Percentiles rank a stretch among this genome's conserved stretches.
These are phyloP conservation scores for Apotomis betuletana DNA, from an alignment of 2,888 invertebrate genomes.

Conservation along the genomic window DNA sequence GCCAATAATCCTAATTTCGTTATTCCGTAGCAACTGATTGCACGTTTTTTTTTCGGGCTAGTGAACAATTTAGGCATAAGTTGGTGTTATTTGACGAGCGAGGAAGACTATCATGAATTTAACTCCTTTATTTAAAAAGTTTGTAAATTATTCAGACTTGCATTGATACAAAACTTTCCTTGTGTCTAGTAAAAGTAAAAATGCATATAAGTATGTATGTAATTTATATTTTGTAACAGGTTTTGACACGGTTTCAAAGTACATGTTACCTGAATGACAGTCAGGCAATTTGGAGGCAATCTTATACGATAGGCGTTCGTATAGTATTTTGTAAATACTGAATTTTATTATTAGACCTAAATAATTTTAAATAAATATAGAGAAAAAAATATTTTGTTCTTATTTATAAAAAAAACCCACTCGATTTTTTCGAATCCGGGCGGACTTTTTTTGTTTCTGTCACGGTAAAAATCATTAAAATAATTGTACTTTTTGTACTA, in stretches of 20 bases:
- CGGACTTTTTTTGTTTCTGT: too few species aligned
- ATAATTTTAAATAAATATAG: constrained; percentile 66
- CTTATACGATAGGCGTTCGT: constrained; percentile 59
- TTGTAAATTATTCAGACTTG: constrained; percentile 2
- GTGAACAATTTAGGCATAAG: constrained; percentile 28
- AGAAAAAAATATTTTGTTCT: constrained; percentile 49
- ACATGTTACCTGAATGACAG: constrained; percentile 35
- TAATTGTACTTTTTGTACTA: too few species aligned
- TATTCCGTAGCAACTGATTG: neutral
- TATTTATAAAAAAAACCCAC: constrained; percentile 6
- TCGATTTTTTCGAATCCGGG: too few species aligned
- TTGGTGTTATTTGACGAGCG: constrained; percentile 9
- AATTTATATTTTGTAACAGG: constrained; percentile 26
- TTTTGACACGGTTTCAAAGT: constrained; percentile 38
- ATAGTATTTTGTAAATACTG: constrained; percentile 77
- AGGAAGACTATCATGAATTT: constrained; percentile 22
- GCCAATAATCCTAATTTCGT: too few species aligned
- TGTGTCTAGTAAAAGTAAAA: constrained; percentile 4
- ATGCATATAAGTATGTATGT: neutral
- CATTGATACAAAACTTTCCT: constrained; percentile 13
- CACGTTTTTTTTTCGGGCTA: constrained; percentile 26
- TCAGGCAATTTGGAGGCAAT: constrained; percentile 46
- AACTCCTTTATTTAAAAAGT: constrained; percentile 10
- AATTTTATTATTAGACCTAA: constrained; percentile 71
- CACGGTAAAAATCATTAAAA: too few species aligned